These are phyloP conservation scores for Cyprinodon variegatus DNA, from an alignment of 2,113 vertebrate genomes.

Conservation along the genomic window DNA sequence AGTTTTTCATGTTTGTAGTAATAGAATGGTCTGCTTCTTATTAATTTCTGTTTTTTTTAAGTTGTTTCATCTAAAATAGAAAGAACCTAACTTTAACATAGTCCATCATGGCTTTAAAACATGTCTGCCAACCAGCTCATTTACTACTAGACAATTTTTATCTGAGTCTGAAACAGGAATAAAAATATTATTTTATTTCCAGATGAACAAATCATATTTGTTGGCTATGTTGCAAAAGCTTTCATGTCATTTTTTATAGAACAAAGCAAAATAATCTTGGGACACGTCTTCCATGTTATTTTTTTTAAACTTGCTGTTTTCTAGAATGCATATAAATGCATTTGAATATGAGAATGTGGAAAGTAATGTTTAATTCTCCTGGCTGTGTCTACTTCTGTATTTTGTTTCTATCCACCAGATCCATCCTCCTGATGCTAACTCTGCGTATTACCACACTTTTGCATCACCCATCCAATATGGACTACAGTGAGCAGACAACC, in stretches of 20 bases:
- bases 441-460: constrained; percentile 51
- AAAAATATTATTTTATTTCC: constrained; percentile 10
- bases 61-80: not conserved
- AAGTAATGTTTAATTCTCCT: constrained; percentile 19
- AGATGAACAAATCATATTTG: constrained; percentile 9
- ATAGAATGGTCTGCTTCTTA: not conserved
- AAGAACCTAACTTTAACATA: not conserved
- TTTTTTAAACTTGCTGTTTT: not conserved
- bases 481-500: constrained; percentile 23
- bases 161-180: not conserved
- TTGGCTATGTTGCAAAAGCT: not conserved
- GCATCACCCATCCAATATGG: constrained; percentile 50
- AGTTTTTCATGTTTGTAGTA: not conserved
- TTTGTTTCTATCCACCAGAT: constrained; percentile 8
- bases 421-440: constrained; percentile 50
- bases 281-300: not conserved
- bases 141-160: not conserved
- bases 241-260: not conserved
- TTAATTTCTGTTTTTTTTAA: not conserved
- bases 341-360: not conserved
- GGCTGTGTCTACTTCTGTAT: constrained; percentile 8
- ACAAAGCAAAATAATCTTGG: not conserved
- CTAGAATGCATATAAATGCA: not conserved
- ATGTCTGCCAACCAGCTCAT: not conserved
- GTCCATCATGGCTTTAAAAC: not conserved